These are phyloP conservation scores for Tyrannus savana DNA, from an alignment of 2,113 vertebrate genomes.

Conservation along the genomic window DNA sequence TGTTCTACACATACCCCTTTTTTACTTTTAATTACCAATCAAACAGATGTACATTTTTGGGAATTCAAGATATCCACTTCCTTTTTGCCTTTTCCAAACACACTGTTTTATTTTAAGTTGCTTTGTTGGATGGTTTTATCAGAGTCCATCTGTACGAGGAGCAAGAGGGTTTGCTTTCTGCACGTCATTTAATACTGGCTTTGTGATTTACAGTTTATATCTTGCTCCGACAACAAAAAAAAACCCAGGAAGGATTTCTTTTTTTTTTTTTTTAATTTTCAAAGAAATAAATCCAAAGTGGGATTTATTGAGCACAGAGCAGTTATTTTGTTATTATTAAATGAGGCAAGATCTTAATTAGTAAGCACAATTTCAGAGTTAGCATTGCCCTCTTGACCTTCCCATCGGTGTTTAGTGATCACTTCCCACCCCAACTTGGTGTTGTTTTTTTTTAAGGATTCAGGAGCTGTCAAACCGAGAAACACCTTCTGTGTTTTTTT, in stretches of 20 bases:
- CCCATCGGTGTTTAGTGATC: neutral
- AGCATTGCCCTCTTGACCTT: neutral
- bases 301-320: neutral
- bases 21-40: neutral
- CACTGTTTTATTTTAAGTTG: neutral
- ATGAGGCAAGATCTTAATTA: neutral
- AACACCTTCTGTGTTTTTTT: neutral
- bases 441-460: neutral
- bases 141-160: neutral
- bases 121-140: neutral
- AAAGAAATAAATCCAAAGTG: neutral
- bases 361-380: neutral
- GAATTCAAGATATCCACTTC: neutral
- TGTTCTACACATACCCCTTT: neutral
- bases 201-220: neutral
- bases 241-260: neutral
- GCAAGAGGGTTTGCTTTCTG: neutral
- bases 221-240: neutral
- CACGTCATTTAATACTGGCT: neutral
- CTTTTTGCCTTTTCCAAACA: neutral
- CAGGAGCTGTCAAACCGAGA: neutral
- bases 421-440: neutral
- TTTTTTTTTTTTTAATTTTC: neutral
- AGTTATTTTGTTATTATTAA: neutral
- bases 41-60: neutral